These are phyloP conservation scores for Prinia subflava DNA, from an alignment of 2,113 vertebrate species.

Conservation along the genomic window DNA sequence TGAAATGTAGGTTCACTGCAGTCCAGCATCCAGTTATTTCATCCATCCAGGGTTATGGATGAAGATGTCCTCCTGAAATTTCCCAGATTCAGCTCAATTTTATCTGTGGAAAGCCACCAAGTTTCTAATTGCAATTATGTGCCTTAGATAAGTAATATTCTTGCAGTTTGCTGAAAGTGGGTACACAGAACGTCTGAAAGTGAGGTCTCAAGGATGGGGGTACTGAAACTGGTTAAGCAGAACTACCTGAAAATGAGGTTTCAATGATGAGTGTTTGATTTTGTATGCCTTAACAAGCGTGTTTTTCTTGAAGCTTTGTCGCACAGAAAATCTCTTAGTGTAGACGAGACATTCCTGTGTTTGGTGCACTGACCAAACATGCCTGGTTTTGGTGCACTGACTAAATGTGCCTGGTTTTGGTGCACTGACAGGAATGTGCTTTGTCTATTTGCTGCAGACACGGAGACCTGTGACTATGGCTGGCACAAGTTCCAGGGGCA, in stretches of 20 bases:
- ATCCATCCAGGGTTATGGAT: background rate
- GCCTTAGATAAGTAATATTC: background rate
- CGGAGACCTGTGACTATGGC: constrained; percentile 89
- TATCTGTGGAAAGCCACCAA: background rate
- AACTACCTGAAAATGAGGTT: background rate
- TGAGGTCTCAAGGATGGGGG: background rate
- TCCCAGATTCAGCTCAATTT: background rate
- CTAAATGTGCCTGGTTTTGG: background rate
- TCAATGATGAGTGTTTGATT: background rate
- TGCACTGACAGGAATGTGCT: background rate
- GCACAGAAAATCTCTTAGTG: background rate
- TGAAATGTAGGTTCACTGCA: background rate
- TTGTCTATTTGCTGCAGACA: constrained; percentile 75
- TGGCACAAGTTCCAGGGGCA: constrained; percentile 99
- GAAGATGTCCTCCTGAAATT: background rate
- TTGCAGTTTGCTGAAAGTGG: background rate
- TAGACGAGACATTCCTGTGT: background rate
- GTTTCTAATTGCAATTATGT: background rate
- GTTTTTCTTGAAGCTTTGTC: background rate
- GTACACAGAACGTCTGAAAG: background rate
- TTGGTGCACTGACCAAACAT: background rate
- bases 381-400: background rate
- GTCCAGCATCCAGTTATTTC: background rate
- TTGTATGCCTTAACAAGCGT: accelerated
- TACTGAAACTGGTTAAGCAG: background rate